These are phyloP conservation scores for Synergus itoensis DNA, from an alignment of 2,888 invertebrate species.

Conservation along the genomic window DNA sequence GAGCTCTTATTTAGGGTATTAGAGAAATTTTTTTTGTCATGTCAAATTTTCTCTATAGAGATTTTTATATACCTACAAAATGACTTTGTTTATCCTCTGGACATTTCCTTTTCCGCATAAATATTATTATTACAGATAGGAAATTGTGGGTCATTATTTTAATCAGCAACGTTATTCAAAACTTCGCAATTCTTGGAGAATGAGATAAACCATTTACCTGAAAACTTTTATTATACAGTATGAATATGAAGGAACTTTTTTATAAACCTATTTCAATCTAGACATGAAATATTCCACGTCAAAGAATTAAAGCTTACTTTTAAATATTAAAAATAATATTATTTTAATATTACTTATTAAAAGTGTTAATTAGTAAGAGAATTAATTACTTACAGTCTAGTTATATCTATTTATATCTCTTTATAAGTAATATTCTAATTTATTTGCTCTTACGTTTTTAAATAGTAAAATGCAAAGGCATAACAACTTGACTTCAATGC, in stretches of 20 bases:
- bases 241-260: neutral
- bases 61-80: neutral
- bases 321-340: neutral
- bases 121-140: neutral
- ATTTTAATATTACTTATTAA: no score
- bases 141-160: neutral
- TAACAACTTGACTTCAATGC: neutral
- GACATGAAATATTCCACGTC: neutral
- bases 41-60: no score
- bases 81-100: no score
- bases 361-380: no score
- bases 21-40: no score
- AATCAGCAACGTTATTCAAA: neutral
- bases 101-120: neutral
- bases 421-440: no score
- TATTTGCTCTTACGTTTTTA: no score
- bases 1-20: no score
- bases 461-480: no score
- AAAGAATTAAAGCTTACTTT: neutral
- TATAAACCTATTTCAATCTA: neutral
- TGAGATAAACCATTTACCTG: neutral
- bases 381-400: no score
- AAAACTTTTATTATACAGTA: neutral
- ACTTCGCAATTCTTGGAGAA: neutral
- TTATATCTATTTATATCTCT: no score